Conservation (phyloP, 2,888 invertebrate species). For the Elmis aenea region DNA sequence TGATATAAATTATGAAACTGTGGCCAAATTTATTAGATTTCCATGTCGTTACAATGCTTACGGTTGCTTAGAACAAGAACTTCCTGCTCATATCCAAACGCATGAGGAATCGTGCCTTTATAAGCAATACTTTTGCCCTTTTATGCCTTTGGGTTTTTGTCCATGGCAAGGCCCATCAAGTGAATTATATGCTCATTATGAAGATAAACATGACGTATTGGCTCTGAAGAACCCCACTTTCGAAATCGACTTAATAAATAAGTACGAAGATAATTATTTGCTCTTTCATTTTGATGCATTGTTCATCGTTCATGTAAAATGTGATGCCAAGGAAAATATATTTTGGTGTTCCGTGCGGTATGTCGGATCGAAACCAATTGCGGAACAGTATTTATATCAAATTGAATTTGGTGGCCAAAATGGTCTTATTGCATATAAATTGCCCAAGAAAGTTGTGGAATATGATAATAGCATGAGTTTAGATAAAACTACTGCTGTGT, state of each 20-base stretch:
- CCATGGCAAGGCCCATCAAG: slow-evolving; percentile 31
- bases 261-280: slow-evolving; percentile 34
- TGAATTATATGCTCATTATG: slow-evolving; percentile 34
- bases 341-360: slow-evolving; percentile 31
- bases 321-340: slow-evolving; percentile 22
- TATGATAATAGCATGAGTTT: slow-evolving; percentile 11
- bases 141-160: slow-evolving; percentile 26
- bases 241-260: slow-evolving; percentile 36
- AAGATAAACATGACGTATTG: slow-evolving; percentile 30
- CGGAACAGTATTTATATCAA: slow-evolving; percentile 13
- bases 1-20: slow-evolving; percentile 31
- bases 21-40: slow-evolving; percentile 30
- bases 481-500: slow-evolving; percentile 10
- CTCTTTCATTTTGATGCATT: slow-evolving; percentile 30
- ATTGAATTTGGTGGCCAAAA: slow-evolving; percentile 8
- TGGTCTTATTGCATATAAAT: slow-evolving; percentile 1
- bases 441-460: slow-evolving; percentile 15
- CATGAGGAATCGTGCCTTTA: slow-evolving; percentile 35
- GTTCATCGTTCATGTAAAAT: slow-evolving; percentile 32
- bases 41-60: slow-evolving; percentile 31
- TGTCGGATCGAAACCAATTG: slow-evolving; percentile 21
- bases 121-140: slow-evolving; percentile 27
- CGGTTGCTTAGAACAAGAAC: slow-evolving; percentile 33
- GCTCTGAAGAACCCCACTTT: slow-evolving; percentile 31
- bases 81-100: slow-evolving; percentile 14